These are phyloP conservation scores for Mallateleia sp. DNA, from an alignment of 2,888 invertebrate genomes.

Conservation along the genomic window DNA sequence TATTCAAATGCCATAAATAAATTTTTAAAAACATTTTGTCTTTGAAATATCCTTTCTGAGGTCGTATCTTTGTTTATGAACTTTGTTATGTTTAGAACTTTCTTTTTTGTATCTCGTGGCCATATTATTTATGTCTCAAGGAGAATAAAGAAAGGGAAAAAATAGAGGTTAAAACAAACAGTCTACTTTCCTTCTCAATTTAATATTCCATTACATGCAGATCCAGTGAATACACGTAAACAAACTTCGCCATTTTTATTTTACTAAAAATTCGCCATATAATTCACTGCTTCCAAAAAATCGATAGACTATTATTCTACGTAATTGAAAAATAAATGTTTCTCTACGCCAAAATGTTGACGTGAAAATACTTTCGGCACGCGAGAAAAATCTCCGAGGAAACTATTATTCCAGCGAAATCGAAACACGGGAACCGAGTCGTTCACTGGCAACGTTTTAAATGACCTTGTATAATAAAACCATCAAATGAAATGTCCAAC, in stretches of 20 bases:
- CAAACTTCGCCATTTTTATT: no score
- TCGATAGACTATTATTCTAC: slow-evolving; percentile 52
- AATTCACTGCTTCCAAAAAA: slow-evolving; percentile 22
- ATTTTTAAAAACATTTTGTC: neutral
- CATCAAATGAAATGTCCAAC: slow-evolving; percentile 68
- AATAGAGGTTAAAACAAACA: no score
- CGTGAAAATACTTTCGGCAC: slow-evolving; percentile 41
- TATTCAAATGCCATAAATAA: neutral
- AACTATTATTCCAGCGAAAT: slow-evolving; percentile 63
- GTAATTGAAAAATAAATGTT: slow-evolving; percentile 59
- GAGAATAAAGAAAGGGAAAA: no score
- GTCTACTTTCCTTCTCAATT: no score
- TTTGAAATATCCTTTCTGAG: neutral
- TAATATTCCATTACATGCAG: no score
- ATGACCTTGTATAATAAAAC: slow-evolving; percentile 75
- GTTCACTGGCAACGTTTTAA: slow-evolving; percentile 63
- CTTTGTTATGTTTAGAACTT: no score
- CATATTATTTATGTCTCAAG: no score
- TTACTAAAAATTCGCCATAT: slow-evolving; percentile 6
- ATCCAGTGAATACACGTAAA: no score
- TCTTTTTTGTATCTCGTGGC: no score
- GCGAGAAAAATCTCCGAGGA: slow-evolving; percentile 58
- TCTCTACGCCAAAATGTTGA: slow-evolving; percentile 44
- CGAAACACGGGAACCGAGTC: slow-evolving; percentile 68
- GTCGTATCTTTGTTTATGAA: no score